Percentiles rank a stretch among this genome's conserved stretches.
Conservation (phyloP, 2,888 invertebrate genomes). For the Onchidella celtica region DNA sequence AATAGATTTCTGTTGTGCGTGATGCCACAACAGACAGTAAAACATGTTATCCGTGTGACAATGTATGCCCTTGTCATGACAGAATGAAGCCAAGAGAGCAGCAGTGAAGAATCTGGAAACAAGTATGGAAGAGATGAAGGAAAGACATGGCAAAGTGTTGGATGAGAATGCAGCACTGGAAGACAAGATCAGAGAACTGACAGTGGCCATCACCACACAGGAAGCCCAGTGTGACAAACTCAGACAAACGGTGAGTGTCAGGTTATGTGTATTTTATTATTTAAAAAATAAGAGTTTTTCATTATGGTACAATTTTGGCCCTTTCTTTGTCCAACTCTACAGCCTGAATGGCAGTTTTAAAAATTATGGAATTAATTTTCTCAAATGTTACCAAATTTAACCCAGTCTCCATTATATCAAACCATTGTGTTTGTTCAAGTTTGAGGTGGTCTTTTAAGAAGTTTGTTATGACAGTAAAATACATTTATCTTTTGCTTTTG, state of each 20-base stretch:
- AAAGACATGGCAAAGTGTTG: slow-evolving; percentile 63
- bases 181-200: slow-evolving; percentile 71
- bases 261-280: neutral
- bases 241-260: slow-evolving; percentile 72
- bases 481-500: no score
- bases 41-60: no score
- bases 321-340: neutral
- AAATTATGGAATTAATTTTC: no score
- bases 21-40: no score
- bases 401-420: no score
- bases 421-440: no score
- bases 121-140: slow-evolving; percentile 70
- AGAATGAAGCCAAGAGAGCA: slow-evolving; percentile 71
- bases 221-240: slow-evolving; percentile 73
- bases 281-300: neutral
- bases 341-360: no score
- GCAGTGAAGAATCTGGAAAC: slow-evolving; percentile 69
- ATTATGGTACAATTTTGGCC: no score
- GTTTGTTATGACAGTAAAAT: no score
- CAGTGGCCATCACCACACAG: slow-evolving; percentile 70
- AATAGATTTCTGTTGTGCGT: no score
- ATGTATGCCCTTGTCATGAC: neutral
- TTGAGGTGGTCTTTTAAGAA: no score
- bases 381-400: no score
- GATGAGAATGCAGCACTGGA: slow-evolving; percentile 74